Conservation (phyloP, 1,140 invertebrate genomes). For the Ceratoteleas bidentatus region DNA sequence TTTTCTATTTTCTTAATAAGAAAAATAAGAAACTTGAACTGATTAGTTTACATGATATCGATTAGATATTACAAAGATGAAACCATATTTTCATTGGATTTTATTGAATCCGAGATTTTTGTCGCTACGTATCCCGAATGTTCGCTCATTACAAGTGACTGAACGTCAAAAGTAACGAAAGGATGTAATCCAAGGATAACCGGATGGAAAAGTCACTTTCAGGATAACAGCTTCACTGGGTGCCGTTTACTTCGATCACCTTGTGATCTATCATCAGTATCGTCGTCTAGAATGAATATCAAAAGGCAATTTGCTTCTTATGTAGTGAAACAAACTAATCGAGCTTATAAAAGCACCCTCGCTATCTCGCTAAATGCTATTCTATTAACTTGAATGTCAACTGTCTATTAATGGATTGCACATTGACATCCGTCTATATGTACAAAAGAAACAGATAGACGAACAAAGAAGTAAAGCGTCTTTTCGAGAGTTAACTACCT, state of each 20-base stretch:
- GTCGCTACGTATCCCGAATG: no score
- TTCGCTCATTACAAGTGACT: no score
- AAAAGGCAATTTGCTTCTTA: slow-evolving; percentile 19
- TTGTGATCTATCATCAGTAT: slow-evolving; percentile 3
- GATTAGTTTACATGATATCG: no score
- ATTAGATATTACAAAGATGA: no score
- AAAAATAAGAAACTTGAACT: no score
- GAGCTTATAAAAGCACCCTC: slow-evolving; percentile 33
- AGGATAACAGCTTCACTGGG: background rate
- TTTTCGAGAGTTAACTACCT: slow-evolving; percentile 23
- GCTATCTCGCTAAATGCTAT: slow-evolving; percentile 35
- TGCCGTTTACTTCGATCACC: background rate
- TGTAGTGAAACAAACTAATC: slow-evolving; percentile 20
- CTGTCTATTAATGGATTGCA: slow-evolving; percentile 22
- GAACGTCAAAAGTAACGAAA: no score
- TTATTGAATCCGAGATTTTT: no score
- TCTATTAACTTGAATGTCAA: slow-evolving; percentile 19
- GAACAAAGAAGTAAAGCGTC: slow-evolving; percentile 37
- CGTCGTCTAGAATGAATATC: slow-evolving; percentile 5
- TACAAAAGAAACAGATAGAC: slow-evolving; percentile 48
- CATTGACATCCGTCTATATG: slow-evolving; percentile 36
- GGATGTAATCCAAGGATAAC: no score
- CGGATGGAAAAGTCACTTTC: no score
- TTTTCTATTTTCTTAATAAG: no score
- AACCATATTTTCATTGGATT: no score